Conservation (phyloP, 2,113 vertebrate genomes). For the Phylloscopus whistleri region DNA sequence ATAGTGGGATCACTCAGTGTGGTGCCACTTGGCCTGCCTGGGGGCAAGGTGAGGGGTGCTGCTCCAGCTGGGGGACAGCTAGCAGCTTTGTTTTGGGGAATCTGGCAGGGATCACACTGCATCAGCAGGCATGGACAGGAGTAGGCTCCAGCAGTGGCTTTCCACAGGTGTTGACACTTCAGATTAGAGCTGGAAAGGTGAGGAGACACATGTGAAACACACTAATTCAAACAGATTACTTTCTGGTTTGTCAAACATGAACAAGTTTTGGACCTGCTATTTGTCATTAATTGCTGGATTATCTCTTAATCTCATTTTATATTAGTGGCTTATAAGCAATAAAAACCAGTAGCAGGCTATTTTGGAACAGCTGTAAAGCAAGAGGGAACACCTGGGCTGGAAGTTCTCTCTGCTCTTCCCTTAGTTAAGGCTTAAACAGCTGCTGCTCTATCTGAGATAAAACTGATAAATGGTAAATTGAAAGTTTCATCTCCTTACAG, state of each 20-base stretch:
- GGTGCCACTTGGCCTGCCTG: neutral
- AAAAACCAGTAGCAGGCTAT: neutral
- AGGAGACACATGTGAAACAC: constrained; percentile 8
- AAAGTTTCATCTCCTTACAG: constrained; percentile 25
- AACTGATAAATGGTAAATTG: constrained; percentile 31
- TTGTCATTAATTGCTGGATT: constrained; percentile 57
- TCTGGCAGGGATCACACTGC: neutral
- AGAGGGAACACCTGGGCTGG: constrained; percentile 7
- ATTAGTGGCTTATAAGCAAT: constrained; percentile 22
- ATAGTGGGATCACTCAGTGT: neutral
- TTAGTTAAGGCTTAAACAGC: constrained; percentile 23
- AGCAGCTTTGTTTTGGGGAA: neutral
- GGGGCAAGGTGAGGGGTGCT: neutral
- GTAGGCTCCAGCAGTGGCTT: neutral
- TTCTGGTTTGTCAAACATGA: constrained; percentile 28
- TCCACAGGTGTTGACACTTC: constrained; percentile 35
- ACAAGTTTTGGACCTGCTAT: neutral
- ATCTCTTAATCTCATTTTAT: constrained; percentile 56
- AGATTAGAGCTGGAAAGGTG: constrained; percentile 40
- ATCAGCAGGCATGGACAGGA: neutral
- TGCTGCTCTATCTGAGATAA: constrained; percentile 43
- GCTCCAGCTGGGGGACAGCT: neutral
- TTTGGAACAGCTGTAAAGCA: constrained; percentile 18
- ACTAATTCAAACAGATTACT: constrained; percentile 44
- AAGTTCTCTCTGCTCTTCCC: neutral